Base-by-base conservation (phyloP, 2,888 invertebrate genomes). In the Eristalinus aeneus region DNA sequence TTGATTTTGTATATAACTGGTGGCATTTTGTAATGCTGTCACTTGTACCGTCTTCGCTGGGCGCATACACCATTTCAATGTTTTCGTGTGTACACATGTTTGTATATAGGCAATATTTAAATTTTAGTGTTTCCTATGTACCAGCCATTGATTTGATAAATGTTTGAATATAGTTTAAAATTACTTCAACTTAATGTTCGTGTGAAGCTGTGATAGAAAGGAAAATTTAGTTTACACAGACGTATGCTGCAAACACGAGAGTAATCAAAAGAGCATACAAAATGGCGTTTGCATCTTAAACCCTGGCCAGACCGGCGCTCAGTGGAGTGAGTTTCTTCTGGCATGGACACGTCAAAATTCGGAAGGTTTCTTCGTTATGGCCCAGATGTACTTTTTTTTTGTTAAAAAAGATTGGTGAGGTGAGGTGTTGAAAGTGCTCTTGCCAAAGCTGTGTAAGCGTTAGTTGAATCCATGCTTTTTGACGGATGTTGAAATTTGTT, bases 11-110 rank as follows among this genome's bases (percentile, higher is more conserved):
- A 39, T 65, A 65, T 64, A 56, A 65, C 20, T 58, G 67, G 58
- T 75, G 75, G 75, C 58, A 65, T 71, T 64, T 58, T 36, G n/a
- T 32, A 32, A 46, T 64, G 64, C 67, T 75, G 39, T 72, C 71
- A 64, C 71, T 71, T 78, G 22, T 39, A 36, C 69, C 20, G 75
- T 75, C 75, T 39, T 56, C 56, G 56, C 67, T 75, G 60, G 71
- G 77, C 77, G 77, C 77, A 78, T 78, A 78, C 31, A 71, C 77
- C 77, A 71, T 39, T 78, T 58, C 36, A 56, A 32, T 56, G 63
- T 74, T 74, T 65, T 74, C 63, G 22, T 63, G 34, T 34, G 20
- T 68, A 20, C 27, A 20, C 10, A 60, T 53, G 34, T 68, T 34
- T 23, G 53, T 23, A 36, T 22, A 36, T 27, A 22, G 46, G 46